Evolutionary conservation across 1,140 invertebrate genomes (phyloP), one percentile per base, ranked within the genome.

Genomic region (Ceratosolen fusciceps): DNA sequence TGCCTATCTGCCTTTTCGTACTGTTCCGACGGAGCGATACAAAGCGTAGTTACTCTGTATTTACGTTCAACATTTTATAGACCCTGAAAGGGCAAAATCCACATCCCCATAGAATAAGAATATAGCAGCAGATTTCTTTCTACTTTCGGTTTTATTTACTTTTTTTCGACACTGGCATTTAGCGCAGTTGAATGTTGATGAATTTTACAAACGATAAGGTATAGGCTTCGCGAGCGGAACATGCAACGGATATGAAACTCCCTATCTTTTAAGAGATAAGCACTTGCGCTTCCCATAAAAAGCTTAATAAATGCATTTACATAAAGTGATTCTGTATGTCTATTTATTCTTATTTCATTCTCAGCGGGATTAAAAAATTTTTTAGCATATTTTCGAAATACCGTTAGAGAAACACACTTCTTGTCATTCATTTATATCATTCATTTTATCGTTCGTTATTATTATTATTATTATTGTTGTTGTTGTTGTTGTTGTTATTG

Each of bases 281-380:
- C 29, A 67, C 26, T 60, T 65, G 74, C 56, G 29, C 58, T 21
- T 54, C 58, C 29, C 29, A 47, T 75, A 75, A 75, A 75, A 75
- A 65, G 74, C 62, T 75, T 75, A 65, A 60, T 75, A 49, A 75
- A 75, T 67, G 58, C 29, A 75, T 75, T 75, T 52, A 47, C 37
- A 60, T 19, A 65, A 52, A 62, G 58, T 29, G 52, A 65, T 65
- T 43, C 14, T 60, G 10, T 31, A 5, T 16, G 29, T 60, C 26
- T 16, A 1, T 60, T 43, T 12, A 7, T 2, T 60, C 14, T 60
- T 60, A 60, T 60, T 60, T 60, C 58, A 60, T 31, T 60, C 19
- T 60, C 29, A 60, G 5, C 5, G 9, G 12, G 2, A 60, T 60
- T 29, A 29, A 60, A 60, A 12, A 60, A 16, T 60, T 31, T 31